A percentile compares a stretch with the other conserved stretches of the same genome.
phyloP scores from a whole-genome alignment of 1,140 invertebrate species.

The Apis florea region DNA sequence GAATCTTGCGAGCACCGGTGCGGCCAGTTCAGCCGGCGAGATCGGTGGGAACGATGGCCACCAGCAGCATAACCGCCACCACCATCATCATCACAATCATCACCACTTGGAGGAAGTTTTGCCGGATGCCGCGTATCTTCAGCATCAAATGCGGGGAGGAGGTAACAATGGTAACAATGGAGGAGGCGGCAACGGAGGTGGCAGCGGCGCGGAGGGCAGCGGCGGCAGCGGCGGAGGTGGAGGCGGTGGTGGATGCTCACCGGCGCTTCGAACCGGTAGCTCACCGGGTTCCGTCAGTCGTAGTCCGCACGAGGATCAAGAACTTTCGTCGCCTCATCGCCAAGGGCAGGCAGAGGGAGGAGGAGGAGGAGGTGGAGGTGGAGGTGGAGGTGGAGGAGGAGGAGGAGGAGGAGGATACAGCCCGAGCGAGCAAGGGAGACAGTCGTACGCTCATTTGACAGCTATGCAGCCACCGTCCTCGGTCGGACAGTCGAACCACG shows the following conservation, averaged over 20 bases:
- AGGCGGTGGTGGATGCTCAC: conserved; percentile 56
- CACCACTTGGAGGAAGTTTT: conserved; percentile 73
- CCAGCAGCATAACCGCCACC: conserved; percentile 59
- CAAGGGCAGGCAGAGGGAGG: conserved; percentile 59
- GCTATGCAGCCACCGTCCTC: conserved; percentile 72
- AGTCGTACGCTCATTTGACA: conserved; percentile 75
- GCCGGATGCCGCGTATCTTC: conserved; percentile 69
- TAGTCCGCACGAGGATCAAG: conserved; percentile 74
- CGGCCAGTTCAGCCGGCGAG: conserved; percentile 18
- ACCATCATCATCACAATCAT: conserved; percentile 68
- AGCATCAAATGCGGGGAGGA: conserved; percentile 68
- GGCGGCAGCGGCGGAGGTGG: conserved; percentile 29
- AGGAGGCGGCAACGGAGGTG: conserved; percentile 21
- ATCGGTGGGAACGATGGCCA: conserved; percentile 63
- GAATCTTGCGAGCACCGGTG: conserved; percentile 38
- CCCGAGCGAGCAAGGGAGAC: conserved; percentile 70
- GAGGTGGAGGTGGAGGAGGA: no score
- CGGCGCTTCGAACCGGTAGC: conserved; percentile 72
- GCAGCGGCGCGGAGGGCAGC: conserved; percentile 29
- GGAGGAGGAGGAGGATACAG: conserved; percentile 62
- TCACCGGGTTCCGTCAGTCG: conserved; percentile 75
- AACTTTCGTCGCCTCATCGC: conserved; percentile 68
- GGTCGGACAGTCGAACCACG: conserved; percentile 66
- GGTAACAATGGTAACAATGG: conserved; percentile 4
- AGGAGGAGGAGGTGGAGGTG: neutral